Percentiles rank a stretch among this genome's conserved stretches.
These are phyloP conservation scores for Halotydeus destructor DNA, from an alignment of 1,140 invertebrate species.

Conservation along the genomic window DNA sequence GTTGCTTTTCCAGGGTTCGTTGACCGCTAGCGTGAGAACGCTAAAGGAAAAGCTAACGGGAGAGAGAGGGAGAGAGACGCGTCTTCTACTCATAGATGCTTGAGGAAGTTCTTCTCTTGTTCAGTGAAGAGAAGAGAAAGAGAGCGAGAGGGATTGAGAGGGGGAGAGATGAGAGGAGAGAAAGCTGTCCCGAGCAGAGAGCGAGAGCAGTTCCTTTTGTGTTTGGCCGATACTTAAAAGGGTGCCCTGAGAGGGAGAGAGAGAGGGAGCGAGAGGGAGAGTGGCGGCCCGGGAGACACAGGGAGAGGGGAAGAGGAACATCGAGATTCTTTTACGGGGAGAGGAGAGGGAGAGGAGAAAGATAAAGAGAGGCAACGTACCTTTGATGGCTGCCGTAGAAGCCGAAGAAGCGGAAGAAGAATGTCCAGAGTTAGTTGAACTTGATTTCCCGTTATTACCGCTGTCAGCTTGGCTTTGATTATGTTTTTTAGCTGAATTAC, in stretches of 20 bases:
- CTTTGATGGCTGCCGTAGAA: background rate
- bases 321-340: background rate
- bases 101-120: background rate
- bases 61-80: too few relatives aligned
- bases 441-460: too few relatives aligned
- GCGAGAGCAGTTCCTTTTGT: background rate
- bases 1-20: background rate
- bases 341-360: background rate
- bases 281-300: background rate
- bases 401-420: background rate
- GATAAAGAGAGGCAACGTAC: background rate
- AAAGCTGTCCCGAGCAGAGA: too few relatives aligned
- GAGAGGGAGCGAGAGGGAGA: slow-evolving; percentile 1
- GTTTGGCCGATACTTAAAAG: background rate
- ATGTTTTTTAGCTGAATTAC: too few relatives aligned
- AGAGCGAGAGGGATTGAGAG: background rate
- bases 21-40: too few relatives aligned
- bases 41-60: too few relatives aligned
- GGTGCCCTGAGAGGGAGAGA: background rate
- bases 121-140: background rate
- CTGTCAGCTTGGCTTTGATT: too few relatives aligned
- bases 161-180: background rate
- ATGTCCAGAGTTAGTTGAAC: too few relatives aligned
- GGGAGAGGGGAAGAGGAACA: background rate
- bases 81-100: background rate